Evolutionary conservation across 37 sponge, comb jelly and placozoan genomes (phyloP), one percentile per base, ranked within the genome.

Genomic region (Dysidea cf. avara): DNA sequence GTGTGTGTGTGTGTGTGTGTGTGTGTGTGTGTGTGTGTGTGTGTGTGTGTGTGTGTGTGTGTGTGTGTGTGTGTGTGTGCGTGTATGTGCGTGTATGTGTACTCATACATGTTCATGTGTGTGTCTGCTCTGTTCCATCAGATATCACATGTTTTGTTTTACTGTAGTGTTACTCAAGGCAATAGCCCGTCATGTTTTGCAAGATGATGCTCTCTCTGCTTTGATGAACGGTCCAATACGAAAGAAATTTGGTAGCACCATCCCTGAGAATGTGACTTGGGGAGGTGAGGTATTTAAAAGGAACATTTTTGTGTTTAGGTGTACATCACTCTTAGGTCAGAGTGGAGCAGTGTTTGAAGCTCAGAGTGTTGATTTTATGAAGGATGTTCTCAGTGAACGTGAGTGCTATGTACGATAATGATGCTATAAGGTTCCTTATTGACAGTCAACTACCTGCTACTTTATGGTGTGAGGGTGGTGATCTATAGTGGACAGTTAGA

Each of bases 201-300:
- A 77, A 30, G 55, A 39, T 9, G 72, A 74, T 1, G 28, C 39
- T 12, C 79, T 88, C 29, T 33, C 79, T 72, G 69, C 48, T 0
- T 79, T 88, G 52, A 88, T 88, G 89, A 88, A 88, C 65, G 89
- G 89, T 66, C 84, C 79, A 31, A 88, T 88, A 70, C 70, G 66
- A 24, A 62, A 82, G 61, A 63, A 88, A 4, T 79, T 88, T 12
- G 75, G 82, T 0, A 43, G 46, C 46, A 48, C 68, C 35, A 88
- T 88, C 16, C 89, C 89, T 22, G 46, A 48, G 1, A 77, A 77
- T 17, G 84, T 88, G 4, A 66, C 64, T 2, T 88, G 89, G 89
- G 89, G 89, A 74, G 83, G 87, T 87, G 28, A 39, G 74, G 20
- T 28, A 9, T 36, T 66, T 6, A 6, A 4, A 6, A 4, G 7